phyloP scores from a whole-genome alignment of 2,113 vertebrate genomes.

The Notechis scutatus region DNA sequence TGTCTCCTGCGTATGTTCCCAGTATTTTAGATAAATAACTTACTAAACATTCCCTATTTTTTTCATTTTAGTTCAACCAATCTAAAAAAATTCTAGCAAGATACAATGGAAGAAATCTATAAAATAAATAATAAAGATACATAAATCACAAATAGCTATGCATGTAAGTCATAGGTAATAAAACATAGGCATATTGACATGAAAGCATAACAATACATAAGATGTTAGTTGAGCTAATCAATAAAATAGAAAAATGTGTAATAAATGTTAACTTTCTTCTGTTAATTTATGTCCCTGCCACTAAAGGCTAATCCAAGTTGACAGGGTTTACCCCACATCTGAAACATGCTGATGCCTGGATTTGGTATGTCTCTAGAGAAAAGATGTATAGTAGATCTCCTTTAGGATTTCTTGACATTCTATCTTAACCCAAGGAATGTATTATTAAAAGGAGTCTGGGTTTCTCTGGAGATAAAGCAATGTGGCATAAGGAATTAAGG shows the following conservation, averaged over 20 bases:
- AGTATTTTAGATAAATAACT: background rate
- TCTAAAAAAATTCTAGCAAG: background rate
- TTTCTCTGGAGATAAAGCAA: background rate
- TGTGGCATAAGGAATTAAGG: background rate
- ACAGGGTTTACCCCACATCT: background rate
- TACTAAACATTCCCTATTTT: background rate
- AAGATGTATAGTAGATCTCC: background rate
- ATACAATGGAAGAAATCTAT: background rate
- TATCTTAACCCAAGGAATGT: background rate
- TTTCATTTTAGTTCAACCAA: background rate
- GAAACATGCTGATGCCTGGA: background rate
- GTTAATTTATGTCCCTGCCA: background rate
- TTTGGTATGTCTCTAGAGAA: background rate
- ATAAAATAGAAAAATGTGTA: background rate
- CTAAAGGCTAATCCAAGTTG: background rate
- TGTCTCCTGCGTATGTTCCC: background rate
- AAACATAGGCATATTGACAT: background rate
- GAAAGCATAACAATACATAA: background rate
- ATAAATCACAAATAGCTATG: background rate
- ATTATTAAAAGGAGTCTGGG: background rate
- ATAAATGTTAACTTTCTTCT: background rate
- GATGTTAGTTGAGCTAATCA: background rate
- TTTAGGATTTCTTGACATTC: constrained; percentile 11
- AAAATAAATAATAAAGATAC: background rate
- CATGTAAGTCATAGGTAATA: background rate